A percentile compares a stretch with the other conserved stretches of the same genome.
phyloP scores from a whole-genome alignment of 2,797 vertebrate species.

The Etheostoma perlongum region DNA sequence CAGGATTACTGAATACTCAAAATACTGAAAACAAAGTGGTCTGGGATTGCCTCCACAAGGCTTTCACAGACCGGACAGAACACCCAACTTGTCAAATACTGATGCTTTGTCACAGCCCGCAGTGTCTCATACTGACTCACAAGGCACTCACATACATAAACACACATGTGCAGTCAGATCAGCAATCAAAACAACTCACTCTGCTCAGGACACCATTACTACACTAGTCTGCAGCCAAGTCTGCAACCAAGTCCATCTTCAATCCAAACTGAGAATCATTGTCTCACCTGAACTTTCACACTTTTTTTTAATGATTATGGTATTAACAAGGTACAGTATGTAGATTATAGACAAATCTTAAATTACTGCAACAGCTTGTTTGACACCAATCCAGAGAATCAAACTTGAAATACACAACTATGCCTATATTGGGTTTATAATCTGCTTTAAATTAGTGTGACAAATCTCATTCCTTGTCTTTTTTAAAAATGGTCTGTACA shows the following conservation, averaged over 20 bases:
- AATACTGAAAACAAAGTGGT: too few relatives aligned
- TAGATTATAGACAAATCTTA: slow-evolving; percentile 5
- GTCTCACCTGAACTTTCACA: not conserved
- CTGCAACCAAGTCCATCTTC: not conserved
- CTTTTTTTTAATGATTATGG: not conserved
- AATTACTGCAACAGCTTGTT: slow-evolving; percentile 17
- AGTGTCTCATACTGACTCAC: too few relatives aligned
- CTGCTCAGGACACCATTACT: too few relatives aligned
- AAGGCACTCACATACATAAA: too few relatives aligned
- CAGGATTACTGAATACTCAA: too few relatives aligned
- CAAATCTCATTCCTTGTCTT: slow-evolving; percentile 10
- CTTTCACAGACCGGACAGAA: too few relatives aligned
- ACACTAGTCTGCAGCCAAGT: not conserved
- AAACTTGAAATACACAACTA: slow-evolving; percentile 1
- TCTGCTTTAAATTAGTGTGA: slow-evolving; percentile 3
- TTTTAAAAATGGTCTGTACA: not conserved
- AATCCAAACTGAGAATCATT: not conserved
- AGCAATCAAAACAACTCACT: too few relatives aligned
- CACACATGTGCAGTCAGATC: too few relatives aligned
- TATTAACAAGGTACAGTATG: not conserved
- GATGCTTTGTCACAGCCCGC: too few relatives aligned
- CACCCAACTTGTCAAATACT: too few relatives aligned
- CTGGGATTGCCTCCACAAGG: too few relatives aligned
- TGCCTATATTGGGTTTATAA: not conserved
- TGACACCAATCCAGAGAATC: slow-evolving; percentile 10